These are phyloP conservation scores for Opisthocomus hoazin DNA, from an alignment of 2,113 vertebrate species.

Conservation along the genomic window DNA sequence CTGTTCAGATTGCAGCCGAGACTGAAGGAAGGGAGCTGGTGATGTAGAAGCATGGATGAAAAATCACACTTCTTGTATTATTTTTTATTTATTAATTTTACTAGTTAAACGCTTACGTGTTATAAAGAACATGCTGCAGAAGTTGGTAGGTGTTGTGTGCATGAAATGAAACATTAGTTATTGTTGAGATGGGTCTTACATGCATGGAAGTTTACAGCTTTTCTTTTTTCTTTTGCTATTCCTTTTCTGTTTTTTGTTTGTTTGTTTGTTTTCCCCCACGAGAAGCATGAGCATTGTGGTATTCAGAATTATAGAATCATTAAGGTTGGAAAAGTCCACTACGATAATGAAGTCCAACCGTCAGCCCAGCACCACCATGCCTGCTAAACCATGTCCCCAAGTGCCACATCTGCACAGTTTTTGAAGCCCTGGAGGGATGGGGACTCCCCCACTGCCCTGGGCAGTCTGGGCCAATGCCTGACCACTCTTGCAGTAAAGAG, in stretches of 20 bases:
- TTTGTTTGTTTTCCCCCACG: not conserved
- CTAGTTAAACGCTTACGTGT: not conserved
- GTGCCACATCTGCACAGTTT: no score
- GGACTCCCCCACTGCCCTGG: no score
- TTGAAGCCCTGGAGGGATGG: no score
- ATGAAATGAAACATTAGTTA: not conserved
- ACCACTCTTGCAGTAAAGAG: no score
- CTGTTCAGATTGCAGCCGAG: not conserved
- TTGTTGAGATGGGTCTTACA: not conserved
- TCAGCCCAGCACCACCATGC: no score
- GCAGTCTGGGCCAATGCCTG: no score
- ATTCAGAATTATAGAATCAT: no score
- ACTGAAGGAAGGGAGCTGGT: not conserved
- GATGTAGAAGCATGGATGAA: not conserved
- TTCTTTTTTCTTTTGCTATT: not conserved
- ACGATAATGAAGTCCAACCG: no score
- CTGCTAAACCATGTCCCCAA: no score
- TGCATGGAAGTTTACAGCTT: not conserved
- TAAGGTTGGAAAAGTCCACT: no score
- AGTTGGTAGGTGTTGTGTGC: not conserved
- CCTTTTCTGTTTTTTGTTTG: no score
- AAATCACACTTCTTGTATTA: not conserved
- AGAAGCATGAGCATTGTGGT: no score
- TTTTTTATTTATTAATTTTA: not conserved
- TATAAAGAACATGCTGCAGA: not conserved